Conservation (phyloP, 2,888 invertebrate genomes). For the Ischnus inquisitorius region DNA sequence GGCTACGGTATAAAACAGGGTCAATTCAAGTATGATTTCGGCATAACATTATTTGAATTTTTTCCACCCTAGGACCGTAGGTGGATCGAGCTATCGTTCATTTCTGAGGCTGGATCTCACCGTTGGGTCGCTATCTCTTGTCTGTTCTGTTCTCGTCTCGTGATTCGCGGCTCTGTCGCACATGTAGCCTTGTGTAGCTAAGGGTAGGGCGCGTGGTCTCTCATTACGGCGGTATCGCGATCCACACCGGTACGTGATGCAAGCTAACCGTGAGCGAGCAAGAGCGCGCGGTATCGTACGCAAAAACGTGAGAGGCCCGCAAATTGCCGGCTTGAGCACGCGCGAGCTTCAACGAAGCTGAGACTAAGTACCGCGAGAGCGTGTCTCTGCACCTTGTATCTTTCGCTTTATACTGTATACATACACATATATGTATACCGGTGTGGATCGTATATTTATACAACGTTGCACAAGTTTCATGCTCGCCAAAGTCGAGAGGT, state of each 20-base stretch:
- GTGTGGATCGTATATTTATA: slow-evolving; percentile 3
- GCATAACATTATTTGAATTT: too few relatives aligned
- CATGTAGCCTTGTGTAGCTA: slow-evolving; percentile 22
- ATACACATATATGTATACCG: neutral
- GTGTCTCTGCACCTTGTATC: slow-evolving; percentile 65
- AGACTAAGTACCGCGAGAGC: slow-evolving; percentile 66
- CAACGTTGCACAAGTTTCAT: slow-evolving; percentile 17
- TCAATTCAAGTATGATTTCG: too few relatives aligned
- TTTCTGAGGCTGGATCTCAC: slow-evolving; percentile 20
- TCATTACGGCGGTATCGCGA: slow-evolving; percentile 82
- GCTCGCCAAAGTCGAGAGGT: slow-evolving; percentile 17
- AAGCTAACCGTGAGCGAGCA: slow-evolving; percentile 57
- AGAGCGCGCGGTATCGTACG: slow-evolving; percentile 73
- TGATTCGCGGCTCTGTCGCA: slow-evolving; percentile 26
- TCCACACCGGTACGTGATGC: slow-evolving; percentile 73
- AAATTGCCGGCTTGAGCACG: slow-evolving; percentile 80
- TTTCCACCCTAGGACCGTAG: neutral
- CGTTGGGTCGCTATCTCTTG: slow-evolving; percentile 1
- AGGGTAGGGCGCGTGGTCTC: slow-evolving; percentile 78
- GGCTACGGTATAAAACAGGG: too few relatives aligned
- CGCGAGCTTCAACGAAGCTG: slow-evolving; percentile 69
- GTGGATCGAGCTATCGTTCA: neutral
- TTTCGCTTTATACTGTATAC: slow-evolving; percentile 34
- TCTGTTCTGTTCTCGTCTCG: slow-evolving; percentile 30
- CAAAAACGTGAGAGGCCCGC: slow-evolving; percentile 82